Evolutionary conservation across 2,888 invertebrate genomes (phyloP).

Genomic region (Keiferia lycopersicella): DNA sequence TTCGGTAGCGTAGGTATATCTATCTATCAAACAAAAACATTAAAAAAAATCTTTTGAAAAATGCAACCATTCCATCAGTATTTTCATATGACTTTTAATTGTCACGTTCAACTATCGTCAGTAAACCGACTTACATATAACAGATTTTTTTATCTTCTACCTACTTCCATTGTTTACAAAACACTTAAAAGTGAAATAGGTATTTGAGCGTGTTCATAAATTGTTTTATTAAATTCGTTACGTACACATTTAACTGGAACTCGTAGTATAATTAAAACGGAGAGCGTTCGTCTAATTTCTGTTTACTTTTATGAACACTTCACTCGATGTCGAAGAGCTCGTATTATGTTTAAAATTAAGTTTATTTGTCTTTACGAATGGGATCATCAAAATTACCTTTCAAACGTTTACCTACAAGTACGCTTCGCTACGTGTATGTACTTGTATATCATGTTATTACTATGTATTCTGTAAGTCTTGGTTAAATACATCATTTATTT

Average conservation of each 20-base stretch:
- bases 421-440: not conserved
- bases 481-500: no score
- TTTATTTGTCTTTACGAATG: slow-evolving; percentile 33
- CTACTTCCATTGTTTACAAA: not conserved
- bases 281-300: slow-evolving; percentile 47
- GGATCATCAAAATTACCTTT: slow-evolving; percentile 1
- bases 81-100: no score
- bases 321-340: slow-evolving; percentile 43
- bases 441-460: no score
- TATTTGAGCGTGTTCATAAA: not conserved
- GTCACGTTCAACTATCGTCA: no score
- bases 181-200: not conserved
- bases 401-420: not conserved
- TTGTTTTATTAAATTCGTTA: slow-evolving; percentile 14
- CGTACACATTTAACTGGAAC: slow-evolving; percentile 14
- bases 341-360: slow-evolving; percentile 54
- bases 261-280: slow-evolving; percentile 25
- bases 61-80: no score
- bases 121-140: no score
- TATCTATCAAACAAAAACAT: no score
- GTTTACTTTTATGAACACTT: slow-evolving; percentile 62
- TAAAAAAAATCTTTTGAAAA: no score
- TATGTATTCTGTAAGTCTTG: no score
- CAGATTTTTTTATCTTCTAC: no score
- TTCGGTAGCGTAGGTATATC: no score